phyloP scores from a whole-genome alignment of 2,888 invertebrate species.

The Thereva nobilitata region DNA sequence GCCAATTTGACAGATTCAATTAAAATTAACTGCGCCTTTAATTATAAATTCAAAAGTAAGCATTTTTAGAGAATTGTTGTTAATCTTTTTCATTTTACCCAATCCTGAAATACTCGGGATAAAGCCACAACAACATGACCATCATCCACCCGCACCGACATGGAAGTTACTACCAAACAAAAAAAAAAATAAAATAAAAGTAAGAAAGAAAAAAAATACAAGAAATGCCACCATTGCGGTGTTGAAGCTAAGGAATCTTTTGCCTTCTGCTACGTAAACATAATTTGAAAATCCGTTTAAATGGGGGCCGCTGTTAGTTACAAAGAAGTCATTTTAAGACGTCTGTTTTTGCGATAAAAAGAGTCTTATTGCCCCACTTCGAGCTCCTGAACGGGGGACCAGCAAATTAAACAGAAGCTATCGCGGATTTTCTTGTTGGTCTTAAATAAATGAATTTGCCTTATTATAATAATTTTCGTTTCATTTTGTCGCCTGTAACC shows the following conservation, averaged over 20 bases:
- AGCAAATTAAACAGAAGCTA: slow-evolving; percentile 23
- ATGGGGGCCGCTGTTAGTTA: slow-evolving; percentile 32
- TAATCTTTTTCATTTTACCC: slow-evolving; percentile 35
- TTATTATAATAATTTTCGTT: slow-evolving; percentile 30
- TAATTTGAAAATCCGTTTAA: slow-evolving; percentile 37
- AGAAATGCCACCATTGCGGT: neutral
- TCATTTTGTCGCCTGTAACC: neutral
- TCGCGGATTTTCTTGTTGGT: slow-evolving; percentile 16
- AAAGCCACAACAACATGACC: slow-evolving; percentile 31
- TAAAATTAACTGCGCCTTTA: slow-evolving; percentile 35
- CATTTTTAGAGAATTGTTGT: slow-evolving; percentile 23
- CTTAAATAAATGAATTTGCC: slow-evolving; percentile 33
- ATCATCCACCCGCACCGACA: neutral
- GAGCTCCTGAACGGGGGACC: slow-evolving; percentile 17
- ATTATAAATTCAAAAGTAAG: slow-evolving; percentile 38
- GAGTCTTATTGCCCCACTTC: slow-evolving; percentile 29
- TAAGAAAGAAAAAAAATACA: neutral
- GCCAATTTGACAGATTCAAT: slow-evolving; percentile 35
- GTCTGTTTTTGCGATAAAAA: slow-evolving; percentile 31
- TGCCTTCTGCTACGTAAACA: slow-evolving; percentile 37
- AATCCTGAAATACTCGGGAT: slow-evolving; percentile 19
- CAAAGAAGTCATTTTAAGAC: slow-evolving; percentile 35
- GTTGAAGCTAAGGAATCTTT: slow-evolving; percentile 23
- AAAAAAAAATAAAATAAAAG: slow-evolving; percentile 11
- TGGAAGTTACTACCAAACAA: neutral